Base-by-base conservation (phyloP, 2,797 vertebrate genomes). In the Nannoperca obscura region DNA sequence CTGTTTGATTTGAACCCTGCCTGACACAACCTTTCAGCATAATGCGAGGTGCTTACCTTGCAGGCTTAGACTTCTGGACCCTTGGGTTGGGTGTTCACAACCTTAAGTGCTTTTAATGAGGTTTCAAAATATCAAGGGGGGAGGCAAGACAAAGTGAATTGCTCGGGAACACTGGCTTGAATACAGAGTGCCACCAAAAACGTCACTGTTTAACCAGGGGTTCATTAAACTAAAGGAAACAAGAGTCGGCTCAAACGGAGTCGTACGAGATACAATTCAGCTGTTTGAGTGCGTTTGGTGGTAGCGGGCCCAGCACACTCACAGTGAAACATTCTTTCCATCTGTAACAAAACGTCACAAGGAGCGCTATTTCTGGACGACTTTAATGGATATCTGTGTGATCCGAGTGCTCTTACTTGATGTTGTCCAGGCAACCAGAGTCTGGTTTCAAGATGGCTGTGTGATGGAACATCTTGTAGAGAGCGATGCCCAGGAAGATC, bases 391-490 rank as follows among this genome's bases (percentile, higher is more conserved):
- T 58, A 78, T 77, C 58, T 75, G 81, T 62, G 34, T 53, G 71
- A 88, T 86, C 58, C 42, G 76, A 91, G 85, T 84, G 76, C 86
- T 95, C 98, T 99, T 97, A 99, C 98, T 99, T 99, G 95, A 99
- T 98, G 93, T 99, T 99, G 95, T 99, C 98, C 91, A 99, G 96
- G 94, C 98, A 99, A 92, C 98, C 97, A 4, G 97, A 98, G 94
- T 99, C 98, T 1, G 98, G 98, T 93, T 99, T 99, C 93, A 99
- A 93, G 91, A 99, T 98, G 90, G 98, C 97, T 38, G 98, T 98
- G 93, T 99, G 98, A 93, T 99, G 98, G 93, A 99, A 99, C 98
- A 99, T 99, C 96, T 99, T 99, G 96, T 99, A 99, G 72, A 99
- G 97, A 50, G 98, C 98, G 74, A 99, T 99, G 90, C 97, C 98